Evolutionary conservation across 2,113 vertebrate genomes (phyloP), one percentile per base, ranked within the genome.

Genomic region (Laterallus jamaicensis): DNA sequence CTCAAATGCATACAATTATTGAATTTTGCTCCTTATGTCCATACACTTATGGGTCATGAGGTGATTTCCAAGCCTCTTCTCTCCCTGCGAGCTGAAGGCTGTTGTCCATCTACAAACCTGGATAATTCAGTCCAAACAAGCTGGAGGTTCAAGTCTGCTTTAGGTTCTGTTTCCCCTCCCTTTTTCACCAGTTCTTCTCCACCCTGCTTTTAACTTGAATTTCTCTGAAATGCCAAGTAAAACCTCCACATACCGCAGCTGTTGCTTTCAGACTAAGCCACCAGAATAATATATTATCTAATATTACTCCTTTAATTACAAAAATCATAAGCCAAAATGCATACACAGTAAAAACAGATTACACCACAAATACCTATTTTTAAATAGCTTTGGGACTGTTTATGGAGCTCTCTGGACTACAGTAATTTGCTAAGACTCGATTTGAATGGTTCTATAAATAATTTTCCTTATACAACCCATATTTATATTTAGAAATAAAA

Each of bases 401-500:
- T 96, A 95, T 88, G 77, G 87, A 96, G 88, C 52, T 78, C 78
- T 91, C 69, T 76, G 91, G 94, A 95, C 87, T 92, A 85, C 85
- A 90, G 82, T 77, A 96, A 96, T 97, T 95, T 92, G 95, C 89
- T 95, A 93, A 97, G 96, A 95, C 64, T 90, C 19, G 3, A 93
- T 95, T 90, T 94, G 84, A 97, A 94, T 77, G 55, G 62, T 93
- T 85, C 84, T 95, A 94, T 88, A 94, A 96, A 95, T 94, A 96
- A 64, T 86, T 90, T 92, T 96, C 89, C 88, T 95, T 97, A 95
- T 63, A 95, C 89, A 97, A 94, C 69, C 31, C 21, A 4, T 84
- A 89, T 94, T 95, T 96, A 95, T 97, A 95, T 97, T 95, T 97
- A 97, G 96, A 86, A 97, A 92, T 96, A 97, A 97, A 97, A 96